Conservation (phyloP, 1,140 invertebrate genomes). For the Drosophila oshimai region DNA sequence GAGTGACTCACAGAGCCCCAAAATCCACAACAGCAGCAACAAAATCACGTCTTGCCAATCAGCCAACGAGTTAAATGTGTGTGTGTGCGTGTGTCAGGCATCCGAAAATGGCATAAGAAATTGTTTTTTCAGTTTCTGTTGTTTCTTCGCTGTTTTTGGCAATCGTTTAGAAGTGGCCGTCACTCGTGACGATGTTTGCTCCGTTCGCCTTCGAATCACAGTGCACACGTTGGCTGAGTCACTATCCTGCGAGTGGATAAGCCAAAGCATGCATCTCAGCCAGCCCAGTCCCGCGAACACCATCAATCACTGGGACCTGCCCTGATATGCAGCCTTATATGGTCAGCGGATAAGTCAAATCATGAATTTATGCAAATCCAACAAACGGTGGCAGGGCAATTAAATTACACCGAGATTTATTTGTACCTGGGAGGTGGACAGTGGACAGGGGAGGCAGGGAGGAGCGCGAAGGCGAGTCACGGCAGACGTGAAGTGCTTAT, state of each 20-base stretch:
- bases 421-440: neutral
- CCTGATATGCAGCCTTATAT: slow-evolving; percentile 47
- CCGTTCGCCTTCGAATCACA: neutral
- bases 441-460: too few relatives aligned
- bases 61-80: slow-evolving; percentile 6
- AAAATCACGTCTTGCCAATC: slow-evolving; percentile 69
- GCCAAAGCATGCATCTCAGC: neutral
- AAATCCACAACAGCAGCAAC: slow-evolving; percentile 50
- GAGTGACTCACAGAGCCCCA: slow-evolving; percentile 3
- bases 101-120: slow-evolving; percentile 67
- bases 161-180: slow-evolving; percentile 59
- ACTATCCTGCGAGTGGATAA: slow-evolving; percentile 54
- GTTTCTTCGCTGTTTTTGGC: slow-evolving; percentile 49
- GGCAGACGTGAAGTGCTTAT: slow-evolving; percentile 57
- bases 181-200: slow-evolving; percentile 32
- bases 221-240: slow-evolving; percentile 30
- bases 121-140: slow-evolving; percentile 11
- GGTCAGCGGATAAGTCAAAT: slow-evolving; percentile 26
- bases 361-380: slow-evolving; percentile 56
- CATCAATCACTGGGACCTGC: slow-evolving; percentile 13
- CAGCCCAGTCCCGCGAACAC: neutral
- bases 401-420: slow-evolving; percentile 26
- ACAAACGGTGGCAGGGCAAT: slow-evolving; percentile 1
- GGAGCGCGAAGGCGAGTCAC: neutral
- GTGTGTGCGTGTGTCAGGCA: slow-evolving; percentile 24